phyloP scores from a whole-genome alignment of 2,888 invertebrate species.

The Diachrysia chrysitis region DNA sequence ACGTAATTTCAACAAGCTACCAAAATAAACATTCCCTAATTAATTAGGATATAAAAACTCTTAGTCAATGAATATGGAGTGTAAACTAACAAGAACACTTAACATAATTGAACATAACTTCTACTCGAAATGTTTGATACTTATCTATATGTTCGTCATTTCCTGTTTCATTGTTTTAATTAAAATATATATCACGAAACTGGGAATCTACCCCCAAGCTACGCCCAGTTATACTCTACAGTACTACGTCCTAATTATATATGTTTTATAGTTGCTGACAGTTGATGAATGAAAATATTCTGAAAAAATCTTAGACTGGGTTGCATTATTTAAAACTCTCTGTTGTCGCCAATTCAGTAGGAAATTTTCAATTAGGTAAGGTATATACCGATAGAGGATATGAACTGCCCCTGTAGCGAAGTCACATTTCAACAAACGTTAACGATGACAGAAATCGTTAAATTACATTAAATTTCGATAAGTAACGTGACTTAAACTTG shows the following conservation, averaged over 20 bases:
- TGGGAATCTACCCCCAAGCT: not conserved
- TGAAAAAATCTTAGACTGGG: no score
- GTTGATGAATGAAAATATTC: no score
- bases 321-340: no score
- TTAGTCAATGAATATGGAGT: constrained; percentile 1
- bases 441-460: no score
- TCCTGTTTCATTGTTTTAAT: constrained; percentile 1
- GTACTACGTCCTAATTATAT: not conserved
- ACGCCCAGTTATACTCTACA: no score
- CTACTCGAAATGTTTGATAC: constrained; percentile 1
- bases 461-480: no score
- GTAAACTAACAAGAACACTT: constrained; percentile 2
- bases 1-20: not conserved
- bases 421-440: no score
- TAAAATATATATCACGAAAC: not conserved
- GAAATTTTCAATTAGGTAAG: no score
- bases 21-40: constrained; percentile 1
- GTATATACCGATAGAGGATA: no score
- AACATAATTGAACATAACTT: constrained; percentile 35
- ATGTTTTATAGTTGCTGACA: not conserved
- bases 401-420: no score
- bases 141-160: constrained; percentile 1
- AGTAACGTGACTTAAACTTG: no score
- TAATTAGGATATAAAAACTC: constrained; percentile 4
- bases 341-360: no score